These are phyloP conservation scores for Seriola rivoliana DNA, from an alignment of 2,113 vertebrate genomes.

Conservation along the genomic window DNA sequence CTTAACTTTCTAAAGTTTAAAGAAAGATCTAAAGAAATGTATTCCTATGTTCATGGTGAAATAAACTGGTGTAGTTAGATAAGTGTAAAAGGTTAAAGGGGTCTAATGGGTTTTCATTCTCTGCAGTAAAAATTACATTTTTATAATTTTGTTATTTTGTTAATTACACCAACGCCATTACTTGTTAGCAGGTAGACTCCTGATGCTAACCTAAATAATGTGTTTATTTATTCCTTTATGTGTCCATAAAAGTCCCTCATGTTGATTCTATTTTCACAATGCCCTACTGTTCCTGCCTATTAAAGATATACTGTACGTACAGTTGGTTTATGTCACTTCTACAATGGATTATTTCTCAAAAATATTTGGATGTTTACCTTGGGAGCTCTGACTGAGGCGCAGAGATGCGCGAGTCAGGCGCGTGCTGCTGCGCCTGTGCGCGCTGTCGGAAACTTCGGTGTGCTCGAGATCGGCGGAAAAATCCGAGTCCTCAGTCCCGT, in stretches of 20 bases:
- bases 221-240: not conserved
- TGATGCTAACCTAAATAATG: not conserved
- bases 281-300: not conserved
- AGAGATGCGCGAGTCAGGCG: constrained; percentile 94
- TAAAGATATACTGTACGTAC: not conserved
- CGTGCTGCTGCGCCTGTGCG: constrained; percentile 86
- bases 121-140: not conserved
- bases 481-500: constrained; percentile 97
- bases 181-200: not conserved
- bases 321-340: not conserved
- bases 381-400: constrained; percentile 93
- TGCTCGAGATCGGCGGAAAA: constrained; percentile 96
- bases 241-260: not conserved
- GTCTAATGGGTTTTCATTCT: not conserved
- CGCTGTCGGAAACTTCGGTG: constrained; percentile 89
- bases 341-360: not conserved
- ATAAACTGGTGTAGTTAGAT: not conserved
- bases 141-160: too few relatives aligned
- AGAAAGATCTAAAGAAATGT: not conserved
- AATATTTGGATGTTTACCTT: constrained; percentile 82
- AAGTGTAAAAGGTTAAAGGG: not conserved
- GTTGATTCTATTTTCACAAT: too few relatives aligned
- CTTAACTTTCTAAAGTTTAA: not conserved
- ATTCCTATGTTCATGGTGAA: not conserved
- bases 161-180: too few relatives aligned